Evolutionary conservation across 2,888 invertebrate genomes (phyloP), one percentile per base, ranked within the genome.

Genomic region (Folsomia manolachei): DNA sequence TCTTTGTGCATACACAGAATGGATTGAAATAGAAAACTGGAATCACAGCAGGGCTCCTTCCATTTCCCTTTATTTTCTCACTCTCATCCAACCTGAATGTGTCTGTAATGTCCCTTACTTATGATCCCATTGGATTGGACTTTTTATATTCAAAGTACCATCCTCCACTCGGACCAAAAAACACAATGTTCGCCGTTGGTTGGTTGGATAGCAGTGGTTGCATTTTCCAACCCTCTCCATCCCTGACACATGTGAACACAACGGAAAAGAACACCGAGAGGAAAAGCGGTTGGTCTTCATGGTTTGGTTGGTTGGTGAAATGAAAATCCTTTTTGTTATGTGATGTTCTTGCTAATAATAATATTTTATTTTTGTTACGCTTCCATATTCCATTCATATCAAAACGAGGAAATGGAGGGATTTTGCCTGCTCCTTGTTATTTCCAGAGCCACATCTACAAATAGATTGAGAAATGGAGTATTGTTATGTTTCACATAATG

Each of bases 61-160:
- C 24, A 23, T 62, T 62, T 23, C 24, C 25, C 27, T 63, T 63
- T 27, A 25, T 25, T 63, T n/a, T 26, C 63, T 9, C 21, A 19
- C 25, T 26, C 63, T 9, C 21, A 19, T 25, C 63, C 63, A 25
- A n/a, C 25, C n/a, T 26, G n/a, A 27, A 26, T 24, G 21, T n/a
- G n/a, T n/a, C n/a, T n/a, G n/a, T 63, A 25, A 63, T 63, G 63
- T 63, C n/a, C 63, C 27, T 63, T n/a, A n/a, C n/a, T n/a, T 63
- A 63, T 63, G 63, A 56, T 56, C 56, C 51, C 56, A 56, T 56
- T 56, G 56, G 56, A 56, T 56, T 56, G 56, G 25, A 26, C 25
- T 25, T 63, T 63, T 63, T 63, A n/a, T n/a, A 63, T 63, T 63
- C 63, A 63, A 63, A 63, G 63, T 63, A 21, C 27, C 27, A 63